Evolutionary conservation across 1,140 invertebrate species (phyloP).

Genomic region (silkworm (Bombyx mori)): DNA sequence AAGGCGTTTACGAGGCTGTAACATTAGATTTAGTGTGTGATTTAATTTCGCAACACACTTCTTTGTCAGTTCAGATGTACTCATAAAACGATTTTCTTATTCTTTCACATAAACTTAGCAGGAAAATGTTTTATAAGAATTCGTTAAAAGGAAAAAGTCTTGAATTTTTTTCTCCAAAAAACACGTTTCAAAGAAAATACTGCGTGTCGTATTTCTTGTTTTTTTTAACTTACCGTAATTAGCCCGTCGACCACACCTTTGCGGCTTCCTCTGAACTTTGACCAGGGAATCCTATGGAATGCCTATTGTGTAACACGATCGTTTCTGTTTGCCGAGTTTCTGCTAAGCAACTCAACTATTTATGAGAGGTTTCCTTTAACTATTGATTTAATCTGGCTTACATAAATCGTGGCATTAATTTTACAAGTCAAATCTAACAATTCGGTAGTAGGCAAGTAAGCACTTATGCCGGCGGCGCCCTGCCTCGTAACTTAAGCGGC

Average conservation of each 20-base stretch:
- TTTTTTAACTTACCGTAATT: conserved; percentile 32
- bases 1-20: conserved; percentile 11
- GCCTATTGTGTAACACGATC: conserved; percentile 53
- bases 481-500: conserved; percentile 48
- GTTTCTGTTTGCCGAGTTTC: conserved; percentile 27
- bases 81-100: background rate
- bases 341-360: conserved; percentile 37
- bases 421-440: conserved; percentile 65
- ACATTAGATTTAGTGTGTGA: conserved; percentile 12
- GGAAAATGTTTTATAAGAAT: background rate
- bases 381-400: conserved; percentile 13
- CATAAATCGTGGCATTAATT: conserved; percentile 66
- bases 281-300: conserved; percentile 45
- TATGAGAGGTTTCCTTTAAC: conserved; percentile 33
- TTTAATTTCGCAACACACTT: conserved; percentile 2
- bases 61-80: background rate
- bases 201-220: too few relatives aligned
- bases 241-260: conserved; percentile 39
- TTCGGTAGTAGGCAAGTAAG: conserved; percentile 61
- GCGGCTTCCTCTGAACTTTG: conserved; percentile 59
- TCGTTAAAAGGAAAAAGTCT: background rate
- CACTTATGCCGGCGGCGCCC: conserved; percentile 52
- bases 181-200: too few relatives aligned
- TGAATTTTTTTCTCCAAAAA: too few relatives aligned
- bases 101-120: background rate